Evolutionary conservation across 2,888 invertebrate genomes (phyloP).

Genomic region (Linnaemya tessellans): DNA sequence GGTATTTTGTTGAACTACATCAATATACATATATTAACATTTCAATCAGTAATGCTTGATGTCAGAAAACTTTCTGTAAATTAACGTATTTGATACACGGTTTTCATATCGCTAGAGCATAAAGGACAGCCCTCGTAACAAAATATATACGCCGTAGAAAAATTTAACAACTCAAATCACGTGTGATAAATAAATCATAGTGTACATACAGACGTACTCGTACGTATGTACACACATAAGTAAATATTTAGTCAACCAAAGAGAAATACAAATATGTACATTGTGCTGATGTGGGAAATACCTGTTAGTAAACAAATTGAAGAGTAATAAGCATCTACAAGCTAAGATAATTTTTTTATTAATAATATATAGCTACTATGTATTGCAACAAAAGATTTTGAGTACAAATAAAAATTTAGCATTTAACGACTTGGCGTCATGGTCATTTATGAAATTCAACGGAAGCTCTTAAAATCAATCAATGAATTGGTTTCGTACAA

Average conservation of each 20-base stretch:
- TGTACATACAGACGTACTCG: background rate
- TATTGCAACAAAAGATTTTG: background rate
- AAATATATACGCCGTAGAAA: background rate
- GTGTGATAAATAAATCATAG: background rate
- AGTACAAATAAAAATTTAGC: conserved; percentile 17
- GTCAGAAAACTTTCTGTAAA: no score
- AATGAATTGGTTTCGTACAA: background rate
- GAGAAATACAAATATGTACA: background rate
- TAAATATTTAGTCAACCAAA: background rate
- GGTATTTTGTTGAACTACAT: no score
- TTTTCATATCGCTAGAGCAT: background rate
- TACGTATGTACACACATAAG: background rate
- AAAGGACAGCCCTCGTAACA: background rate
- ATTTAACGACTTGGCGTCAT: conserved; percentile 44
- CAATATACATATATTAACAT: no score
- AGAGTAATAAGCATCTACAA: background rate
- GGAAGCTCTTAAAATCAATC: background rate
- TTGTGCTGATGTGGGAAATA: background rate
- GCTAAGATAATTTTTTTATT: background rate
- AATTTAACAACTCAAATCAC: background rate
- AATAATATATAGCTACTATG: background rate
- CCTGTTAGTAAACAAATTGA: background rate
- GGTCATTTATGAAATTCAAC: conserved; percentile 19
- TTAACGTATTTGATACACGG: no score
- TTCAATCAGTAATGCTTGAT: no score